phyloP scores from a whole-genome alignment of 1,140 invertebrate genomes.

The Heterodera carotae region DNA sequence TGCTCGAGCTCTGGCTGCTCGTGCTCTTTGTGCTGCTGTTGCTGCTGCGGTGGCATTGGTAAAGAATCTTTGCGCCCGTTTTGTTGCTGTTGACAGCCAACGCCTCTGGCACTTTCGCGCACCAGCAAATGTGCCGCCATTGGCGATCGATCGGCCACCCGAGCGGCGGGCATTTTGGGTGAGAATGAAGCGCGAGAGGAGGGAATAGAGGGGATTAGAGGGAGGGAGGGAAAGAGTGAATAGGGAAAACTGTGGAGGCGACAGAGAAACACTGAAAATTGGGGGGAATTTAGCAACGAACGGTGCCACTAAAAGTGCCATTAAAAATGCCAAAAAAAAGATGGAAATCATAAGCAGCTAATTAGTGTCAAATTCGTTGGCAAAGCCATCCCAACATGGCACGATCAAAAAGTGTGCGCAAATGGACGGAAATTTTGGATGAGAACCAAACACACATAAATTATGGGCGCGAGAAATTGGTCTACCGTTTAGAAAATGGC shows the following conservation, averaged over 20 bases:
- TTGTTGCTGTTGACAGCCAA: neutral
- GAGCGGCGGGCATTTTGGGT: neutral
- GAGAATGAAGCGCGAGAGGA: neutral
- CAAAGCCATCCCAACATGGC: too few species aligned
- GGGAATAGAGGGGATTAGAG: neutral
- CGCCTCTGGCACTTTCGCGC: neutral
- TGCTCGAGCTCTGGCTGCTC: slow-evolving; percentile 1
- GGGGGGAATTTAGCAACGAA: too few species aligned
- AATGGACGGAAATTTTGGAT: neutral
- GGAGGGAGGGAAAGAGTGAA: neutral
- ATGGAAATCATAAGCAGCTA: too few species aligned
- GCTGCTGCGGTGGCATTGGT: neutral
- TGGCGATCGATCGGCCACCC: slow-evolving; percentile 10
- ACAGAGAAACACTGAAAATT: too few species aligned
- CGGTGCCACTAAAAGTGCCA: too few species aligned
- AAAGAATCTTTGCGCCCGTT: too few species aligned
- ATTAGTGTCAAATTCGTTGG: too few species aligned
- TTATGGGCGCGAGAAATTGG: slow-evolving; percentile 5
- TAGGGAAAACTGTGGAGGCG: neutral
- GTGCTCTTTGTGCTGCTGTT: neutral
- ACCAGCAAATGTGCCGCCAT: neutral
- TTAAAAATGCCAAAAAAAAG: neutral
- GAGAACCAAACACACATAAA: neutral
- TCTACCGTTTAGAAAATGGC: neutral
- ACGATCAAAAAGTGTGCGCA: neutral